A percentile compares a stretch with the other conserved stretches of the same genome.
Conservation (phyloP, 2,797 vertebrate genomes). For the Mallotus villosus region DNA sequence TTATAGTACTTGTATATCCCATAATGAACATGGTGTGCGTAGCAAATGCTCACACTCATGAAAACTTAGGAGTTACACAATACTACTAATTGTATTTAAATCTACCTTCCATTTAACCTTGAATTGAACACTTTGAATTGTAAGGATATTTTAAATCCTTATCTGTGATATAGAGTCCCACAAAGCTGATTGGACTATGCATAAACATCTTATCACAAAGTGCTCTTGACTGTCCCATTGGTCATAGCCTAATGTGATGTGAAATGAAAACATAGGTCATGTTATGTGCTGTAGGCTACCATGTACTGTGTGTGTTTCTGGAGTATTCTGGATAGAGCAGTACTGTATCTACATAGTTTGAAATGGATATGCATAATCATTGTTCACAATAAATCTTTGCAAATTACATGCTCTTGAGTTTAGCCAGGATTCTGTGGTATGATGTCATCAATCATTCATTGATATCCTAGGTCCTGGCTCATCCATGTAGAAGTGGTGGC, state of each 20-base stretch:
- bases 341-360: background rate
- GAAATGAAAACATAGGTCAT: background rate
- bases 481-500: constrained; percentile 9
- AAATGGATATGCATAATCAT: background rate
- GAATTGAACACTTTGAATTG: background rate
- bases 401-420: background rate
- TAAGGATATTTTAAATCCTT: background rate
- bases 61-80: background rate
- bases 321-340: background rate
- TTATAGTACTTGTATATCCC: background rate
- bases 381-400: constrained; percentile 3
- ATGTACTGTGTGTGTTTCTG: background rate
- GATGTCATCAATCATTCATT: background rate
- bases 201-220: constrained; percentile 4
- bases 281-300: background rate
- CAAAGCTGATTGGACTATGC: constrained; percentile 2
- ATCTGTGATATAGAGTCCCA: background rate
- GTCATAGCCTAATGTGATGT: background rate
- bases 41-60: background rate
- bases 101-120: background rate
- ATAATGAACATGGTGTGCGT: background rate
- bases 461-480: background rate
- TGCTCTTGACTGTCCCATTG: background rate
- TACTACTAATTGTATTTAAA: background rate
- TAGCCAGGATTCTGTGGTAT: background rate